phyloP scores from a whole-genome alignment of 1,140 invertebrate genomes.

The Trigoniulus corallinus region DNA sequence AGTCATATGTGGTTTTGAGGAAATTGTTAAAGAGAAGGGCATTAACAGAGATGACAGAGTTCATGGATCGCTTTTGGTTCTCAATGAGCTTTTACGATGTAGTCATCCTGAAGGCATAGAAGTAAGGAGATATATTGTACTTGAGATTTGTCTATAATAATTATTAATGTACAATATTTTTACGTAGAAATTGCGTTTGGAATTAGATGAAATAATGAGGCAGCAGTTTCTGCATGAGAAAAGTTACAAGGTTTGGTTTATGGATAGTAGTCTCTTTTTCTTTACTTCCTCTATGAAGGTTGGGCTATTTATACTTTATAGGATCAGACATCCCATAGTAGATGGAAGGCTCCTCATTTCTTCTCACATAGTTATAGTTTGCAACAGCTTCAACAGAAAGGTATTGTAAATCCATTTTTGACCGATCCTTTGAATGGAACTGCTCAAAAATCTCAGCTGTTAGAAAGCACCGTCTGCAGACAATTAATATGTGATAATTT shows the following conservation, averaged over 20 bases:
- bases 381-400: slow-evolving; percentile 25
- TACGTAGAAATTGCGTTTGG: slow-evolving; percentile 46
- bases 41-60: slow-evolving; percentile 73
- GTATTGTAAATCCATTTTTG: background rate
- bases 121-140: background rate
- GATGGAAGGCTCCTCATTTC: slow-evolving; percentile 21
- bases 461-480: slow-evolving; percentile 75
- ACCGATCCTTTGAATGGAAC: background rate
- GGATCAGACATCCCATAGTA: slow-evolving; percentile 5
- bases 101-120: slow-evolving; percentile 71
- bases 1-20: slow-evolving; percentile 59
- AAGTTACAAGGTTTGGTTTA: slow-evolving; percentile 19
- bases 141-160: background rate
- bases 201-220: slow-evolving; percentile 30
- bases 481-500: slow-evolving; percentile 68
- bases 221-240: slow-evolving; percentile 21
- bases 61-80: slow-evolving; percentile 79
- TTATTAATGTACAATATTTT: background rate
- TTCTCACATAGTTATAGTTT: slow-evolving; percentile 22
- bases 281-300: too few species aligned
- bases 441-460: slow-evolving; percentile 26
- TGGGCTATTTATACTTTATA: background rate
- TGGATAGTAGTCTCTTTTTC: too few species aligned
- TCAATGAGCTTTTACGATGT: slow-evolving; percentile 86
- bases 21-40: slow-evolving; percentile 46